Evolutionary conservation across 2,888 invertebrate genomes (phyloP), one percentile per base, ranked within the genome.

Genomic region (Perizoma affinitatum): DNA sequence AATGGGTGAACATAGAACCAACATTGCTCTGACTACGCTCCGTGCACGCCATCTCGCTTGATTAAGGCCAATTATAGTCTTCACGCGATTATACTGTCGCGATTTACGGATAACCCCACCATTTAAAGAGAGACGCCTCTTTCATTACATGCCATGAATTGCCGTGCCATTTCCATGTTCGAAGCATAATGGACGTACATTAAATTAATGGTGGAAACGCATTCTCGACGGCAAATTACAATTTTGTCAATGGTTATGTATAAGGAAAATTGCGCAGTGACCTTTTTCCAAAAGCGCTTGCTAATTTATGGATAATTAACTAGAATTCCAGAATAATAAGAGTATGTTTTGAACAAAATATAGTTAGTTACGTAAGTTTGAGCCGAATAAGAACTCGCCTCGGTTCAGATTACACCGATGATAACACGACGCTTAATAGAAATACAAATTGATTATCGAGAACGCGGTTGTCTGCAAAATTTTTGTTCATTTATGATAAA

Each of bases 21-120:
- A 74, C 76, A 76, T 71, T 66, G 75, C 74, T 73, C 68, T 64
- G 65, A 57, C 53, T 58, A 51, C 58, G 57, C 47, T 70, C 53
- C 58, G 66, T 62, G 78, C 86, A 80, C 84, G 86, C 82, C 80
- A 87, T 83, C 81, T 86, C 78, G 82, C 85, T 86, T 86, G 83
- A 88, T 88, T 87, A 85, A 83, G 74, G 78, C 83, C 87, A 87
- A 88, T 88, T 88, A 88, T 78, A 79, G 80, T 79, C 78, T 86
- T 85, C 83, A 84, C 84, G 84, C 86, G 83, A 88, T 87, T 85
- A 84, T 80, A 80, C 83, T 80, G 84, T 80, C 82, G 76, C 82
- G 80, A 82, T 85, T 84, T 82, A 83, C 80, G 82, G 80, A 84
- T 83, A 84, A 81, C 82, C 82, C 82, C 72, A 74, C 84, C 84